Evolutionary conservation across 2,888 invertebrate species (phyloP).

Genomic region (Melanotus villosus): DNA sequence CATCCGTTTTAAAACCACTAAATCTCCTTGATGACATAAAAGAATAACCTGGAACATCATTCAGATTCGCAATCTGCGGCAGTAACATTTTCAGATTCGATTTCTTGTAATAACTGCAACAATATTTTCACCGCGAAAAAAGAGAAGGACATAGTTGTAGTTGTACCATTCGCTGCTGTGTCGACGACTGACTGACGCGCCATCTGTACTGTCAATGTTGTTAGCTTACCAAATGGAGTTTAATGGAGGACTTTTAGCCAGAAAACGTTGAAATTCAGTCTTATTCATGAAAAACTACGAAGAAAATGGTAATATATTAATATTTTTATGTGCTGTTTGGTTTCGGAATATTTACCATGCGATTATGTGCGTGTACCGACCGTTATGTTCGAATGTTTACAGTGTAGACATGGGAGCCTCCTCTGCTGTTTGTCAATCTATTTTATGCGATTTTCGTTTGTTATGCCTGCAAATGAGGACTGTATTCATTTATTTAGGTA

Average conservation of each 20-base stretch:
- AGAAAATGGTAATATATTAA: constrained; percentile 69
- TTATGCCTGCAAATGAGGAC: constrained; percentile 14
- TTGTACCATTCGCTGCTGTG: constrained; percentile 59
- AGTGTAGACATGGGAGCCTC: constrained; percentile 70
- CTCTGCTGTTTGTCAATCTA: constrained; percentile 67
- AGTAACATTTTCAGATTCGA: neutral
- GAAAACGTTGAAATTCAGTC: constrained; percentile 75
- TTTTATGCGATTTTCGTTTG: constrained; percentile 39
- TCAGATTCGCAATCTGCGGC: neutral
- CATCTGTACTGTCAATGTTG: constrained; percentile 88
- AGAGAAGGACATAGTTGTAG: constrained; percentile 46
- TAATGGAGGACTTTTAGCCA: constrained; percentile 77
- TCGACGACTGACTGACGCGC: constrained; percentile 76
- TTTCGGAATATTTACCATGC: constrained; percentile 60
- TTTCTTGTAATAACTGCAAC: neutral
- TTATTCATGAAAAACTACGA: constrained; percentile 67
- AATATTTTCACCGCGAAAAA: constrained; percentile 1
- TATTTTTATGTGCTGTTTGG: constrained; percentile 59
- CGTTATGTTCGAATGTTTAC: constrained; percentile 68
- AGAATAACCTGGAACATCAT: neutral
- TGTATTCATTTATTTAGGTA: constrained; percentile 12
- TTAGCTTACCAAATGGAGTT: constrained; percentile 74
- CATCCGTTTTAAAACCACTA: neutral
- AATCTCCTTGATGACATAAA: neutral
- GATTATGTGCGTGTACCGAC: constrained; percentile 63